Conservation (phyloP, 2,797 vertebrate genomes). For the Octomys mimax region DNA sequence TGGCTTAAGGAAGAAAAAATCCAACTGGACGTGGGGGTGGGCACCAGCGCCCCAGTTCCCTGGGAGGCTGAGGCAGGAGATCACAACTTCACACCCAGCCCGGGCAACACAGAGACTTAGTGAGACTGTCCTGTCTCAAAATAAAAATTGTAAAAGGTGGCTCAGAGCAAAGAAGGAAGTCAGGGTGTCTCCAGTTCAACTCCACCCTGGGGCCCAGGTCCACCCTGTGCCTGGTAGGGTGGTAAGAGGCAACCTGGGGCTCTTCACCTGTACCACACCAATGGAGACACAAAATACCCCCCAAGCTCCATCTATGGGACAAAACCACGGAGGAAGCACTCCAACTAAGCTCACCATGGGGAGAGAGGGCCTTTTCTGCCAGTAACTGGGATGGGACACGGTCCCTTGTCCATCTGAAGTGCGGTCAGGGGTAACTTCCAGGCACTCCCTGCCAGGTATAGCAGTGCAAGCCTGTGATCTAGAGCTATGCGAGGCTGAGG, state of each 20-base stretch:
- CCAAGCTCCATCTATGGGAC: neutral
- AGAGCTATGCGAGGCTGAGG: neutral
- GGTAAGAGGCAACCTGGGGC: neutral
- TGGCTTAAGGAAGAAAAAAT: neutral
- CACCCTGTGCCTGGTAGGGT: accelerated
- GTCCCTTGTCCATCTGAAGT: neutral
- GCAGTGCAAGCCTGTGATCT: neutral
- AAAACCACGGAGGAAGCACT: neutral
- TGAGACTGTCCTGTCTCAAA: neutral
- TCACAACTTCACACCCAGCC: neutral
- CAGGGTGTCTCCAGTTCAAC: neutral
- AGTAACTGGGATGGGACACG: too few species aligned
- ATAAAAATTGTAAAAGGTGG: neutral
- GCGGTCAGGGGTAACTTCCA: accelerated
- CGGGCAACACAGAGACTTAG: neutral
- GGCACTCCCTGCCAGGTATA: neutral
- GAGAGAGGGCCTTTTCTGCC: neutral
- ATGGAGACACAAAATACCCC: neutral
- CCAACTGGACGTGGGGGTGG: accelerated
- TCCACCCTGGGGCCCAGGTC: neutral
- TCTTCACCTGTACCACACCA: accelerated
- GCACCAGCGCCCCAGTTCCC: neutral
- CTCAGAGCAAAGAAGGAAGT: neutral
- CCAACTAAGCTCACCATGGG: neutral
- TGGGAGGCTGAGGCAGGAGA: neutral